Percentiles rank a stretch among this genome's conserved stretches.
phyloP scores from a whole-genome alignment of 2,888 invertebrate species.

The Perizoma flavofasciatum region DNA sequence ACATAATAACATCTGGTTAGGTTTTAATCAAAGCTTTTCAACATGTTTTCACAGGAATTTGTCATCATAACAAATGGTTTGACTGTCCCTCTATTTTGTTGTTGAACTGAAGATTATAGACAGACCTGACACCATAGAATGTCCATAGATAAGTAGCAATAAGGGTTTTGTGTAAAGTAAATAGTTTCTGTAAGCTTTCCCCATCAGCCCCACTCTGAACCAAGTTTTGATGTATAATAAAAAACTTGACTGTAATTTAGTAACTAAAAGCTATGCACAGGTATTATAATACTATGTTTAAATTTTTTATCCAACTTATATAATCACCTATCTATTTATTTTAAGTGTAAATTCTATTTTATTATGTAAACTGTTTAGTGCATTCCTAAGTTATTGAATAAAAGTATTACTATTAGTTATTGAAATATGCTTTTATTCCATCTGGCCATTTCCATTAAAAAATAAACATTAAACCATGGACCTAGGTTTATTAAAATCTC shows the following conservation, averaged over 20 bases:
- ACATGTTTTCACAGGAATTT: too few relatives aligned
- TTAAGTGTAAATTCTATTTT: not conserved
- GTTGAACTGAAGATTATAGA: too few relatives aligned
- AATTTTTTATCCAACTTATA: too few relatives aligned
- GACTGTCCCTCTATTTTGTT: too few relatives aligned
- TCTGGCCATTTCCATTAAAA: constrained; percentile 52
- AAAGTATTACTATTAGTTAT: constrained; percentile 36
- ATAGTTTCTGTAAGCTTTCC: too few relatives aligned
- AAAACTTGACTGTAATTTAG: too few relatives aligned
- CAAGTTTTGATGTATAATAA: constrained; percentile 3
- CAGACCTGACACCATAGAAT: too few relatives aligned
- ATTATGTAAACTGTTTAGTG: constrained; percentile 11
- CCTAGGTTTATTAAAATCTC: constrained; percentile 78
- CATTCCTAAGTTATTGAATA: constrained; percentile 35
- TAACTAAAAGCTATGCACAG: too few relatives aligned
- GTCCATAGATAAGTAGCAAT: too few relatives aligned
- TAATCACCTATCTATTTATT: not conserved
- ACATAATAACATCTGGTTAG: not conserved
- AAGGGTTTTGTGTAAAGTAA: too few relatives aligned
- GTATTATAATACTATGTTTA: too few relatives aligned
- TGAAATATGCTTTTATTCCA: constrained; percentile 56
- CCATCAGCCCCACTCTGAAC: not conserved
- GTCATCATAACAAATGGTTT: not conserved
- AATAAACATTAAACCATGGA: constrained; percentile 63
- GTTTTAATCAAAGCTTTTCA: not conserved